phyloP scores from a whole-genome alignment of 2,888 invertebrate genomes.

The Creontiades dilutus region DNA sequence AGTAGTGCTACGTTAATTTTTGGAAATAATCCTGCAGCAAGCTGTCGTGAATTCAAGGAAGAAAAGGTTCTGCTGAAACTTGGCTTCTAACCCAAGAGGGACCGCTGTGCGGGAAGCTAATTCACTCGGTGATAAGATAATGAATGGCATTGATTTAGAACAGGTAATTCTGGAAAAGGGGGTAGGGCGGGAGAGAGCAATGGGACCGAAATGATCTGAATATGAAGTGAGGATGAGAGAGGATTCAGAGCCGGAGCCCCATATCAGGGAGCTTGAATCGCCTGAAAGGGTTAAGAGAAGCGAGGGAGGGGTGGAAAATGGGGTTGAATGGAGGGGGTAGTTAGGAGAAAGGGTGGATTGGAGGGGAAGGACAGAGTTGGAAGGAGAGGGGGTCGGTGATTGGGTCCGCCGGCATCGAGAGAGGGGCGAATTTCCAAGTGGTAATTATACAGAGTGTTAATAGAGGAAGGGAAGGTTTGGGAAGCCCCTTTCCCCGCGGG shows the following conservation, averaged over 20 bases:
- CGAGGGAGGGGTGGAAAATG: neutral
- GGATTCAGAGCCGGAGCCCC: neutral
- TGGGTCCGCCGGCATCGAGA: neutral
- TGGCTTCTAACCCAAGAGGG: neutral
- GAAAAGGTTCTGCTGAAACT: conserved; percentile 18
- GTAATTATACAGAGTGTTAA: conserved; percentile 52
- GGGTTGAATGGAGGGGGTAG: neutral
- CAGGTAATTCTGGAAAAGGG: conserved; percentile 59
- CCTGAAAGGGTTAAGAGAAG: conserved; percentile 38
- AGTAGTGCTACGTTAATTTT: no score
- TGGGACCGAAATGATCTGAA: conserved; percentile 56
- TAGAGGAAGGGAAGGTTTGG: conserved; percentile 25
- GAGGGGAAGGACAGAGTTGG: neutral
- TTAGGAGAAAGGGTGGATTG: neutral
- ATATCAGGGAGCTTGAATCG: conserved; percentile 24
- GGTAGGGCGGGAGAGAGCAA: neutral
- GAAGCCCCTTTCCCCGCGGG: neutral
- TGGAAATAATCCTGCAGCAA: neutral
- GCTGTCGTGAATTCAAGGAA: neutral
- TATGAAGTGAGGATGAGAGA: conserved; percentile 41
- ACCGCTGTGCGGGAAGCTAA: conserved; percentile 53
- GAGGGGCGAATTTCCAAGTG: conserved; percentile 30
- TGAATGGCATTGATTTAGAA: conserved; percentile 70
- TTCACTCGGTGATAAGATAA: conserved; percentile 69
- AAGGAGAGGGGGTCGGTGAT: neutral